Percentiles rank a stretch among this genome's conserved stretches.
Evolutionary conservation across 2,797 vertebrate genomes (phyloP).

Genomic region (Heliangelus exortis): DNA sequence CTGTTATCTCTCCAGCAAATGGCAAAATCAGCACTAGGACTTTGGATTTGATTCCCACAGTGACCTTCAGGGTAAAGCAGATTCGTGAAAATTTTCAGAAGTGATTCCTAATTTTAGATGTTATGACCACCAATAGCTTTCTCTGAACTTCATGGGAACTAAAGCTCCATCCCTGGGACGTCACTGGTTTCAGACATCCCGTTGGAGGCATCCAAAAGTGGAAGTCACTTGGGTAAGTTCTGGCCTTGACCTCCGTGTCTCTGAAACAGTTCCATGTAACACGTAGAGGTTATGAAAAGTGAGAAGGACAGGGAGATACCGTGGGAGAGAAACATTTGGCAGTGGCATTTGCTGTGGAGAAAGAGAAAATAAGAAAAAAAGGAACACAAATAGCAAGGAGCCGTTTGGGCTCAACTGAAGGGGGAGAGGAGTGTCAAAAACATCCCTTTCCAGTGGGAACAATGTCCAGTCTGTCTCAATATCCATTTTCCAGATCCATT

Average conservation of each 20-base stretch:
- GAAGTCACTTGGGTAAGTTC: conserved; percentile 6
- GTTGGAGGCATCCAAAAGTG: not conserved
- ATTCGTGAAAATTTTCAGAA: conserved; percentile 14
- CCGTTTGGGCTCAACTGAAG: not conserved
- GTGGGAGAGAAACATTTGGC: conserved; percentile 31
- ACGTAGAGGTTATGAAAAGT: conserved; percentile 13
- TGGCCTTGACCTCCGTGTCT: conserved; percentile 18
- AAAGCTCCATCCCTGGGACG: not conserved
- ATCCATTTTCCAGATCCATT: not conserved
- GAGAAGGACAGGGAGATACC: not conserved
- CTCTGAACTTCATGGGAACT: conserved; percentile 33
- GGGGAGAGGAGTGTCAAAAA: not conserved
- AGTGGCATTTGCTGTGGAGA: not conserved
- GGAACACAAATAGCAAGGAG: conserved; percentile 10
- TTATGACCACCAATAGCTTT: not conserved
- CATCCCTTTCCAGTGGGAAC: not conserved
- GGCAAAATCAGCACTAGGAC: not conserved
- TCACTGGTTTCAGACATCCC: not conserved
- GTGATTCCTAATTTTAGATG: conserved; percentile 23
- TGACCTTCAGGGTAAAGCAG: not conserved
- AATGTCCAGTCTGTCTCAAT: not conserved
- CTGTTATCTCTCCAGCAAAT: not conserved
- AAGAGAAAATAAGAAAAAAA: not conserved
- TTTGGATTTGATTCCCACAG: not conserved
- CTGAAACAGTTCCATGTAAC: not conserved